phyloP scores from a whole-genome alignment of 2,888 invertebrate genomes.

The Helleia helle region DNA sequence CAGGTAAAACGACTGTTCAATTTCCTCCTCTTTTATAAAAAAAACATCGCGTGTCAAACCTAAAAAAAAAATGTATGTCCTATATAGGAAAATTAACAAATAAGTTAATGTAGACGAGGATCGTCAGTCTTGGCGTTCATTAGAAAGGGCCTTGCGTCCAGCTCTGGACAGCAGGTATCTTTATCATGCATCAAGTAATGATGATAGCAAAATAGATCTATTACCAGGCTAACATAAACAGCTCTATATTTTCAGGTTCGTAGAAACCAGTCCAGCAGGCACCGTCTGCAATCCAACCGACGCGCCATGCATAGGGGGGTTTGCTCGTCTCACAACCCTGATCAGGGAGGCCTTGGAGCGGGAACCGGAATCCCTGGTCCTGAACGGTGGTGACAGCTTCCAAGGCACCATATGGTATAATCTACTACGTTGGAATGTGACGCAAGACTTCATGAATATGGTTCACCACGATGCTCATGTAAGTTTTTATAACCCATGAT shows the following conservation, averaged over 20 bases:
- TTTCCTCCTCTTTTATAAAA: too few species aligned
- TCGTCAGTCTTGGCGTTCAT: too few species aligned
- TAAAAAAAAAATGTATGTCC: too few species aligned
- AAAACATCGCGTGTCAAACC: too few species aligned
- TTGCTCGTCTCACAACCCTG: conserved; percentile 76
- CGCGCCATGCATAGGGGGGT: conserved; percentile 79
- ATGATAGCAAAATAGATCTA: too few species aligned
- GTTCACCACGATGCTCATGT: conserved; percentile 86
- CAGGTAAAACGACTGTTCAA: too few species aligned
- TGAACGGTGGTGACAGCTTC: conserved; percentile 80
- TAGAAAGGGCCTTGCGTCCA: too few species aligned
- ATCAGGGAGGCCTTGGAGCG: conserved; percentile 49
- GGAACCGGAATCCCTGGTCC: conserved; percentile 76
- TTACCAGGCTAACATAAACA: neutral
- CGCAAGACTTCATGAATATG: conserved; percentile 84
- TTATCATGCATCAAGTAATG: too few species aligned
- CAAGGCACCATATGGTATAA: conserved; percentile 87
- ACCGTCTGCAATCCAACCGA: conserved; percentile 63
- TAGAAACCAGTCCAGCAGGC: conserved; percentile 73
- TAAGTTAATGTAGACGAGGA: too few species aligned
- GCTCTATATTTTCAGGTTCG: conserved; percentile 68
- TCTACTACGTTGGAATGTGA: conserved; percentile 81
- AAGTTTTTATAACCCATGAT: too few species aligned
- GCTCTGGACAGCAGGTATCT: too few species aligned
- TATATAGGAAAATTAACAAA: too few species aligned